Evolutionary conservation across 2,888 invertebrate genomes (phyloP).

Genomic region (Amphipoea lucens): DNA sequence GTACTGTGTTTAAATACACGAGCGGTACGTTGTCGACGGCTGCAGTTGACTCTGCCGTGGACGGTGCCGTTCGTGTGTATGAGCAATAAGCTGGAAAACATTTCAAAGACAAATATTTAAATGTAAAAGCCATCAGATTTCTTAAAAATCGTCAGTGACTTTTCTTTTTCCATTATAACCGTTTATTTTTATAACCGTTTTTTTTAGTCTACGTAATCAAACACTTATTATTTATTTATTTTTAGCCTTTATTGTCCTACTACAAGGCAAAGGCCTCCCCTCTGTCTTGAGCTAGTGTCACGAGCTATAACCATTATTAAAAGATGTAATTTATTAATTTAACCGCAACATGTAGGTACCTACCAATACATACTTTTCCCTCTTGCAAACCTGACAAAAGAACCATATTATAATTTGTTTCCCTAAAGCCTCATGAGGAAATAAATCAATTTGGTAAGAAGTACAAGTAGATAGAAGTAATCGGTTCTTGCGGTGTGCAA

Average conservation of each 20-base stretch:
- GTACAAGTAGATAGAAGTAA: slow-evolving; percentile 42
- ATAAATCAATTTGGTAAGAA: slow-evolving; percentile 65
- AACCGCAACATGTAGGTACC: neutral
- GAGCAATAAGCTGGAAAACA: neutral
- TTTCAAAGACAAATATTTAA: neutral
- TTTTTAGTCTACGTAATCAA: neutral
- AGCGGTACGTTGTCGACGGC: too few species aligned
- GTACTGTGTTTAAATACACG: neutral
- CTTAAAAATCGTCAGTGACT: neutral
- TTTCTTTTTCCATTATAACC: neutral
- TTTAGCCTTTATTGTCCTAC: neutral
- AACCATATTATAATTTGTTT: slow-evolving; percentile 48
- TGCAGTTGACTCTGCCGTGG: too few species aligned
- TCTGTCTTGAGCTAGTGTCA: neutral
- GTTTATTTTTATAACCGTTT: neutral
- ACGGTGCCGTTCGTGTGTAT: too few species aligned
- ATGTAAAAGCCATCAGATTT: neutral
- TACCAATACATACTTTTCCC: neutral
- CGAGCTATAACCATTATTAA: neutral
- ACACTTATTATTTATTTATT: neutral
- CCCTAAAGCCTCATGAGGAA: slow-evolving; percentile 34
- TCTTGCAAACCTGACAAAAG: slow-evolving; percentile 16
- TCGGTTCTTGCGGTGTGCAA: slow-evolving; percentile 46
- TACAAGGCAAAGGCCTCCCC: neutral
- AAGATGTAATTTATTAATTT: neutral